Evolutionary conservation across 2,888 invertebrate species (phyloP), one percentile per base, ranked within the genome.

Genomic region (Scrobipalpa atriplicella): DNA sequence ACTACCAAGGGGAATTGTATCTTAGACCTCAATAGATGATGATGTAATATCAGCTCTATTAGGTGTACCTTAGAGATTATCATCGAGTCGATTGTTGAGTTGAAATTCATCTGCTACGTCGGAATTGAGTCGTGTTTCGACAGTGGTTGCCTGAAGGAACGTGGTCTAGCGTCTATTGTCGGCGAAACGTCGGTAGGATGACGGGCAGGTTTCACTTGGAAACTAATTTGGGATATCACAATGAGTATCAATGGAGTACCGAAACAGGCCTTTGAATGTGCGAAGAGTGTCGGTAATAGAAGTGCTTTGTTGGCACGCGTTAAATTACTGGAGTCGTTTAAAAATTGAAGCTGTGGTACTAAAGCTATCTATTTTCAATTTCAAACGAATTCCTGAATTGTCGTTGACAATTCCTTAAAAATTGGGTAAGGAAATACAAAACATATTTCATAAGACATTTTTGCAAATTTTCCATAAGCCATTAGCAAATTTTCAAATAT

Each of bases 201-300:
- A 92, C 92, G 81, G 76, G 88, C 82, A 85, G 81, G 80, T 90
- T 91, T 90, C 78, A 78, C 81, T 87, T 81, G 77, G 90, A 92
- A 92, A 92, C 92, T 92, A 92, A 92, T 92, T 92, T 92, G 87
- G 83, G 85, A 86, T 88, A 90, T 87, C 86, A 92, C 92, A 90
- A 90, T 89, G 87, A 87, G 85, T 84, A 85, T 89, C 87, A 86
- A 89, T 89, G 89, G 82, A 84, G 83, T 84, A 83, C 87, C 82
- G 88, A 89, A 90, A 89, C 89, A 84, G 81, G 80, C 86, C 88
- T 85, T 89, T 86, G 84, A 89, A 81, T 87, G 83, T 78, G 84
- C 86, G 80, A 83, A 83, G 84, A 84, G 84, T 83, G 82, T 76
- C 82, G 84, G 79, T 81, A 85, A 85, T 85, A 81, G 81, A 75